Base-by-base conservation (phyloP, 2,113 vertebrate genomes). In the Chaetodon trifascialis region DNA sequence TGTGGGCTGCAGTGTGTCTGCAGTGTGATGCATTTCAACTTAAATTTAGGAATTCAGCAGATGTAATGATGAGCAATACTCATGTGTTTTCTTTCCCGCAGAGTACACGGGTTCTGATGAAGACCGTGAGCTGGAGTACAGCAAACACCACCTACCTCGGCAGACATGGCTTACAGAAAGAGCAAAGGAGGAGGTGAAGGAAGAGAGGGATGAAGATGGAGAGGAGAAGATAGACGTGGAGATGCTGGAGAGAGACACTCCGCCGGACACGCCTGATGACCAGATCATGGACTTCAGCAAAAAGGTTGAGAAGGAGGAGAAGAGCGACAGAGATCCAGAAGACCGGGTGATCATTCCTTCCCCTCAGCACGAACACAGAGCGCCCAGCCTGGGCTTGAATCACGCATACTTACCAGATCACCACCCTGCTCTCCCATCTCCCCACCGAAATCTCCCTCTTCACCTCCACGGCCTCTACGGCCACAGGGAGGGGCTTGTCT, bases 261-360 rank as follows among this genome's bases (percentile, higher is more conserved):
- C 94, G 0, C 95, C 94, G 0, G 93, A 91, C 85, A 95, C 95
- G 0, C 94, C 96, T 0, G 93, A 94, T 0, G 90, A 92, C 52
- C 94, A 95, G 62, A 88, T 94, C 19, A 76, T 93, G 92, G 94
- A 95, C 70, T 94, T 93, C 85, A 95, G 91, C 78, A 91, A 69
- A 63, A 94, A 91, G 83, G 73, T 87, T 19, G 86, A 86, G 85
- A 83, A 86, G 42, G 72, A 89, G 23, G 83, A 82, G 46, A 66
- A 38, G 51, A 56, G 12, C 0, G 23, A 65, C 11, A 30, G 60
- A 36, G 81, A 76, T 25, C 36, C 52, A 14, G 80, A 91, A 34
- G 67, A 78, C 11, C 38, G 34, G 15, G 78, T 17, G 21, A 51
- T 60, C 23, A 40, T 68, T 46, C 59, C 75, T 9, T 88, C 91